Base-by-base conservation (phyloP, 1,140 invertebrate genomes). In the Pararge aegeria region DNA sequence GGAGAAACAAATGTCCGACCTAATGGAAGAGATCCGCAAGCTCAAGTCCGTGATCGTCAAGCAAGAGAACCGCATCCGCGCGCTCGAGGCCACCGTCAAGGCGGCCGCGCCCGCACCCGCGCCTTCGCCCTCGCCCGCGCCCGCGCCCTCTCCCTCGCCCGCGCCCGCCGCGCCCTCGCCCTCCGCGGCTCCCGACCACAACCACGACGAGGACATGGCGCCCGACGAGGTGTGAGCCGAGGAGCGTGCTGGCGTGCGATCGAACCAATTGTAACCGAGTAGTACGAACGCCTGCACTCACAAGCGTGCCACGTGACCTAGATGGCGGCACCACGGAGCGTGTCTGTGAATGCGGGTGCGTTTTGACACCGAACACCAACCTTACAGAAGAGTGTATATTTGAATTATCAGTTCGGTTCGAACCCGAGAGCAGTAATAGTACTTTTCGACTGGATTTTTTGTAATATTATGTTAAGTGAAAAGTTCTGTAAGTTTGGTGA, bases 41-140 rank as follows among this genome's bases (percentile, higher is more conserved):
- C 90, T 98, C 56, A 98, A 98, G 83, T 94, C 96, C 2, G 96
- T 98, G 75, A 96, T 98, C 65, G 95, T 98, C 2, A 98, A 98
- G 75, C 97, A 99, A 79, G 97, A 99, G 87, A 97, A 97, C 67
- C 92, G 97, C 0, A 92, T 93, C 59, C 82, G 92, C 1, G 91
- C 92, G 10, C 75, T 93, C 4, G 92, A 93, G 66, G 91, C 91
- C 15, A 78, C 76, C 0, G 83, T 73, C 13, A 89, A 88, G 62
- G 71, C 75, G 29, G 59, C 51, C 10, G 55, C 34, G 30, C 70
- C 59, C 10, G 56, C 48, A 34, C 69, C 42, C 2, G 51, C 49
- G 10, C 58, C 70, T 48, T n/a, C 54, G 15, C 24, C 75, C 20
- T 5, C 52, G 15, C 49, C 57, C 67, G 7, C 30, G 30, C 16